Evolutionary conservation across 2,888 invertebrate genomes (phyloP).

Genomic region (Diarsia brunnea): DNA sequence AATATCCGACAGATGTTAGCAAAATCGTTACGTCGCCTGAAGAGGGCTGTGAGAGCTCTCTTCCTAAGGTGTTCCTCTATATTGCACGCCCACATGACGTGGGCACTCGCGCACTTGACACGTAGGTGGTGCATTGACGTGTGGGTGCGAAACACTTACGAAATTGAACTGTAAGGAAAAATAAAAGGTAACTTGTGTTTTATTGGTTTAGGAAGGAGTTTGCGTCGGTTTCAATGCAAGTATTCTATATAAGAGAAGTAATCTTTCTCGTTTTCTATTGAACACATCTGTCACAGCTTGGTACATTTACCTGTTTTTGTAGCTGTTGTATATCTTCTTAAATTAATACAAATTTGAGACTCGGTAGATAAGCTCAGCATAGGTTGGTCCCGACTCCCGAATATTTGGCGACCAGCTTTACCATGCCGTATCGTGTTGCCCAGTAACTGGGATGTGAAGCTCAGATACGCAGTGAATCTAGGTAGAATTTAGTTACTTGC

Average conservation of each 20-base stretch:
- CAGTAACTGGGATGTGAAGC: neutral
- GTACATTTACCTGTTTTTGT: neutral
- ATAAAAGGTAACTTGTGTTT: neutral
- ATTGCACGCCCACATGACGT: constrained; percentile 28
- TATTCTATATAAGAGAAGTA: neutral
- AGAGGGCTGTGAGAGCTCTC: constrained; percentile 21
- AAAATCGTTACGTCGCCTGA: constrained; percentile 28
- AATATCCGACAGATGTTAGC: constrained; percentile 24
- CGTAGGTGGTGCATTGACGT: constrained; percentile 8
- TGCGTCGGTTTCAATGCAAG: neutral
- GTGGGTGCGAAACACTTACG: constrained; percentile 14
- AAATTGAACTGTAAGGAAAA: constrained; percentile 21
- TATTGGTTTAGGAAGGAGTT: too few relatives aligned
- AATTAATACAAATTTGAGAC: neutral
- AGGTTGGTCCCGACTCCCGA: neutral
- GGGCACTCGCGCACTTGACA: constrained; percentile 35
- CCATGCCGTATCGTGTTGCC: neutral
- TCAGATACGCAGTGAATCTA: neutral
- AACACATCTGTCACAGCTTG: neutral
- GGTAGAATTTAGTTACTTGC: neutral
- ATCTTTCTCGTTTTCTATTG: neutral
- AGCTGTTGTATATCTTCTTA: neutral
- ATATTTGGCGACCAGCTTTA: neutral
- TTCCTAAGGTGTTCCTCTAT: constrained; percentile 25
- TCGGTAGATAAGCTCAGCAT: neutral